Conservation (phyloP, 2,797 vertebrate genomes). For the Scomberomorus guttatus region DNA sequence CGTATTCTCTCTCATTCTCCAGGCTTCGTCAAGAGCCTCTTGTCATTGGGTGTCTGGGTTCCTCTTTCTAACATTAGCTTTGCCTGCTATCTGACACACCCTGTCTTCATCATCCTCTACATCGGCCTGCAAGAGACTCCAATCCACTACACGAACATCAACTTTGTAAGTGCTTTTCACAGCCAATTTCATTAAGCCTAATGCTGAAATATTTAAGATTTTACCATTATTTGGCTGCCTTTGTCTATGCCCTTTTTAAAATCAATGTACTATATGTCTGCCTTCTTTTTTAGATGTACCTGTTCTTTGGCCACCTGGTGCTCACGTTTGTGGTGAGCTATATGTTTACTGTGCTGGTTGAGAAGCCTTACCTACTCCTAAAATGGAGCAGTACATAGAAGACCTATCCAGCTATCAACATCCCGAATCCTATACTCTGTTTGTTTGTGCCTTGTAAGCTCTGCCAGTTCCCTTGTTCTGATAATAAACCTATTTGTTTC, state of each 20-base stretch:
- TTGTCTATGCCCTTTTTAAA: background rate
- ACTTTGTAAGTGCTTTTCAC: conserved; percentile 84
- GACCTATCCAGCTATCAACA: background rate
- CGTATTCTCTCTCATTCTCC: background rate
- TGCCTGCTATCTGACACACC: conserved; percentile 90
- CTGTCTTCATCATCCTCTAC: conserved; percentile 87
- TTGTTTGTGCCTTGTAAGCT: conserved; percentile 9
- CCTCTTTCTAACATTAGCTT: conserved; percentile 90
- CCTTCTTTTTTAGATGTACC: conserved; percentile 83
- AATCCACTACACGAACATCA: conserved; percentile 88
- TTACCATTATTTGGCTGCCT: background rate
- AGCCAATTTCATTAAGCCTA: background rate
- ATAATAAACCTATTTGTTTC: background rate
- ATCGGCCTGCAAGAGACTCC: conserved; percentile 87
- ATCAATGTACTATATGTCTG: background rate
- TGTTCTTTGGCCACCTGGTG: conserved; percentile 87
- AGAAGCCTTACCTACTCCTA: conserved; percentile 86
- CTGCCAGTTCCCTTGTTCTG: background rate
- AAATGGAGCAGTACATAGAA: conserved; percentile 59
- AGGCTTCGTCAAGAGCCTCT: conserved; percentile 85
- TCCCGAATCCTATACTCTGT: background rate
- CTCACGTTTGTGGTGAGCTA: conserved; percentile 82
- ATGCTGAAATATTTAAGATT: background rate
- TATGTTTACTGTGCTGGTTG: conserved; percentile 84
- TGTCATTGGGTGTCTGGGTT: conserved; percentile 85